phyloP scores from a whole-genome alignment of 2,888 invertebrate species.

The Tortrix viridana region DNA sequence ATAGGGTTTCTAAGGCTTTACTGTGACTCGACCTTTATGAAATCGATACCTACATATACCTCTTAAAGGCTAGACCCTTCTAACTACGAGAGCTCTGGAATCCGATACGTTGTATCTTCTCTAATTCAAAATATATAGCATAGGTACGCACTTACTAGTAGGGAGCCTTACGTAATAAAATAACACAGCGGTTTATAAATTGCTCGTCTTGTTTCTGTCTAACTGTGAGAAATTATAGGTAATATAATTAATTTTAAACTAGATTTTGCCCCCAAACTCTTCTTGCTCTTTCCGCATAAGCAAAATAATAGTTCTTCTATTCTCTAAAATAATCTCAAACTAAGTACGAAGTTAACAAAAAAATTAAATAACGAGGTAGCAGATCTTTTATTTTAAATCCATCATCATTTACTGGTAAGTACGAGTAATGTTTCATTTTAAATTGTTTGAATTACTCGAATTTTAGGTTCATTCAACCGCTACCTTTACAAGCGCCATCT shows the following conservation, averaged over 20 bases:
- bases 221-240: no score
- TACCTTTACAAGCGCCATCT: not conserved
- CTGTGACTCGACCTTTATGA: conserved; percentile 4
- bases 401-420: not conserved
- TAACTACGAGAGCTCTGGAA: conserved; percentile 25
- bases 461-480: no score
- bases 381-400: conserved; percentile 18
- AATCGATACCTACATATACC: not conserved
- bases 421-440: no score
- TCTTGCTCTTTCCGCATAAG: no score
- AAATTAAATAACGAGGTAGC: no score
- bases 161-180: conserved; percentile 24
- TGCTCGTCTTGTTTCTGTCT: conserved; percentile 13
- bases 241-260: no score
- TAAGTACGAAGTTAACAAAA: no score
- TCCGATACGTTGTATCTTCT: conserved; percentile 32
- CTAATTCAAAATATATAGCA: conserved; percentile 20
- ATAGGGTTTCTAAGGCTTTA: not conserved
- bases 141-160: not conserved
- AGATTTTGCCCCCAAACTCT: no score
- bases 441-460: no score
- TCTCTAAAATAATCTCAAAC: no score
- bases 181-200: conserved; percentile 20
- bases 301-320: no score
- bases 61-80: conserved; percentile 33